Conservation (phyloP, 1,140 invertebrate species). For the Tetramorium alpestre region DNA sequence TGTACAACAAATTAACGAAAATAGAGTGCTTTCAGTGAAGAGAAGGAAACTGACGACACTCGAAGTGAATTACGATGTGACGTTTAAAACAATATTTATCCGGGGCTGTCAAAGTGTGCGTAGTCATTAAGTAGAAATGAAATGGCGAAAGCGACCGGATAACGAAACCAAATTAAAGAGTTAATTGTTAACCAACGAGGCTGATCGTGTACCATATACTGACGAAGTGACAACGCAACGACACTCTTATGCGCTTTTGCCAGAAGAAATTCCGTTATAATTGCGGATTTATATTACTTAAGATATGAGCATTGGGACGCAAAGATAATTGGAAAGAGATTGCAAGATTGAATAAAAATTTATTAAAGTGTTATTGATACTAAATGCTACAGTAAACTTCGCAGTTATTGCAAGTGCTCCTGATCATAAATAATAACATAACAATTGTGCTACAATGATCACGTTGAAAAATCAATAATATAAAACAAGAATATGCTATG, state of each 20-base stretch:
- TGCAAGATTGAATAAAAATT: constrained; percentile 11
- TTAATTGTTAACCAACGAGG: constrained; percentile 34
- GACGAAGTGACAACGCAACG: constrained; percentile 5
- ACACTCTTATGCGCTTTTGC: neutral
- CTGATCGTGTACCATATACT: neutral
- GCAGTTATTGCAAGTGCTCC: neutral
- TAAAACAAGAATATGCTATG: neutral
- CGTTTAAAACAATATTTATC: constrained; percentile 41
- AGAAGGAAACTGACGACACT: constrained; percentile 6
- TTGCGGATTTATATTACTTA: neutral
- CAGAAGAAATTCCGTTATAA: constrained; percentile 19
- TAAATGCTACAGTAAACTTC: neutral
- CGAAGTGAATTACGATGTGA: constrained; percentile 14
- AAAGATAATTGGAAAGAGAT: constrained; percentile 14
- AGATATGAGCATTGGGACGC: neutral
- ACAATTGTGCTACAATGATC: neutral
- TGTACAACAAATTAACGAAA: constrained; percentile 38
- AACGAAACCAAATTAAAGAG: constrained; percentile 36
- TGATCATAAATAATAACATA: neutral
- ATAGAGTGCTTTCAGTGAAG: neutral
- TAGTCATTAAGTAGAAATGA: constrained; percentile 26
- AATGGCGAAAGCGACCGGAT: constrained; percentile 31
- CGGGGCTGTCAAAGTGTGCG: neutral
- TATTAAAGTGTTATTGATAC: constrained; percentile 24
- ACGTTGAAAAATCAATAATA: neutral